Evolutionary conservation across 2,888 invertebrate genomes (phyloP).

Genomic region (Drosophila mayaguana): DNA sequence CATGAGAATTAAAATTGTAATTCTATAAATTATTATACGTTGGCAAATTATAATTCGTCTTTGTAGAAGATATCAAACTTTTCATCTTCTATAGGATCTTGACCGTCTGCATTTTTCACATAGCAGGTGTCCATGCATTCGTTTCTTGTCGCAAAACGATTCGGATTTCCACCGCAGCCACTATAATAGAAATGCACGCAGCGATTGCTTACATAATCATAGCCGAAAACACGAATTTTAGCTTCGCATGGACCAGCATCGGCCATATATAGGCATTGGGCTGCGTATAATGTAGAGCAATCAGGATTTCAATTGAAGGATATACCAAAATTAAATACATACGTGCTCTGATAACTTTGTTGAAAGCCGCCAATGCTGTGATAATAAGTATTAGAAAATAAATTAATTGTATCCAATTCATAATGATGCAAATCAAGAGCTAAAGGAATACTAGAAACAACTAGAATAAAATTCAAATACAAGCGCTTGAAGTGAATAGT

Average conservation of each 20-base stretch:
- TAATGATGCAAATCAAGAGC: neutral
- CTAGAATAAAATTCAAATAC: neutral
- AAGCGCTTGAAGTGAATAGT: neutral
- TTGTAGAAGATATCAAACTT: conserved; percentile 5
- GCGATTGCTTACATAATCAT: conserved; percentile 56
- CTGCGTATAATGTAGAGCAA: conserved; percentile 10
- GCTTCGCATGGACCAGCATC: conserved; percentile 51
- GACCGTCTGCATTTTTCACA: conserved; percentile 33
- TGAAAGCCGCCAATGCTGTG: neutral
- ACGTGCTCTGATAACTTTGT: conserved; percentile 38
- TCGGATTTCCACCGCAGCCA: conserved; percentile 67
- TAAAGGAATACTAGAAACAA: too few relatives aligned
- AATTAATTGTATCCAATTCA: neutral
- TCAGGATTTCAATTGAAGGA: neutral
- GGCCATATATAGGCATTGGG: conserved; percentile 55
- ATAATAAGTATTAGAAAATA: neutral
- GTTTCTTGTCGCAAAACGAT: conserved; percentile 47
- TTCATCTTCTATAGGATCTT: conserved; percentile 19
- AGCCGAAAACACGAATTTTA: conserved; percentile 55
- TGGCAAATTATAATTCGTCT: conserved; percentile 8
- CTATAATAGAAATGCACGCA: conserved; percentile 61
- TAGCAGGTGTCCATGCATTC: conserved; percentile 56
- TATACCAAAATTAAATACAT: neutral
- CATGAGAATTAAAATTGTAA: neutral
- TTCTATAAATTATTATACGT: neutral